phyloP scores from a whole-genome alignment of 1,140 invertebrate genomes.

The Proales similis region DNA sequence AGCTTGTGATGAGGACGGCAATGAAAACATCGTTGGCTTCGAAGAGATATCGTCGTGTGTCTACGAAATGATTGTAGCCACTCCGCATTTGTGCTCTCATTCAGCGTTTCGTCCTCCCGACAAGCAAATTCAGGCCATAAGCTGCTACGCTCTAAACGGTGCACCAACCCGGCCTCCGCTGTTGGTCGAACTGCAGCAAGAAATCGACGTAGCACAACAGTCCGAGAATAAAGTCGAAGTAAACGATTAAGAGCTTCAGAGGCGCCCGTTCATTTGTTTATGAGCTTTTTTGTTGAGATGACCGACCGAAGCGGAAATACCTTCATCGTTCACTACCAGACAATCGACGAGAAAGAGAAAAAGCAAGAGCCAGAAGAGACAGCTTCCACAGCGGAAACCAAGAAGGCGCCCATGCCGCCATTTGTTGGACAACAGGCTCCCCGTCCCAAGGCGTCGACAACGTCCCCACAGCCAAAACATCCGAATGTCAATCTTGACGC shows the following conservation, averaged over 20 bases:
- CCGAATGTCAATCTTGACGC: slow-evolving; percentile 1
- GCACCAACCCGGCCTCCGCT: not conserved
- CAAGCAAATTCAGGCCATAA: slow-evolving; percentile 6
- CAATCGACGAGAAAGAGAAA: not conserved
- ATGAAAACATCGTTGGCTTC: slow-evolving; percentile 25
- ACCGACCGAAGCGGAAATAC: slow-evolving; percentile 15
- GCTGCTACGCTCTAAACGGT: slow-evolving; percentile 10
- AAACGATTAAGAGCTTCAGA: not conserved
- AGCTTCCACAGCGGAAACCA: too few relatives aligned
- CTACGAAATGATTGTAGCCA: slow-evolving; percentile 32
- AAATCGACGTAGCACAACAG: not conserved
- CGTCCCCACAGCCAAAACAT: not conserved
- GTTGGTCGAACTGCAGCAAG: slow-evolving; percentile 2
- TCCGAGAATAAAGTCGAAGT: slow-evolving; percentile 21
- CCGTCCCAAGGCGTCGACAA: not conserved
- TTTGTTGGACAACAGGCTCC: too few relatives aligned
- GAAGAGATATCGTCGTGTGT: slow-evolving; percentile 36
- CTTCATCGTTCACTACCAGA: slow-evolving; percentile 30
- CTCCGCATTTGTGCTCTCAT: slow-evolving; percentile 26
- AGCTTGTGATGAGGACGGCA: slow-evolving; percentile 32
- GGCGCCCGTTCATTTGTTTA: not conserved
- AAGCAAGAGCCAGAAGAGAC: not conserved
- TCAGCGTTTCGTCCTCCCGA: slow-evolving; percentile 11
- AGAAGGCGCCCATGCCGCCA: too few relatives aligned
- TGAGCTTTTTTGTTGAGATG: not conserved